phyloP scores from a whole-genome alignment of 92 coral and sea anemone species.

The Porites rus region DNA sequence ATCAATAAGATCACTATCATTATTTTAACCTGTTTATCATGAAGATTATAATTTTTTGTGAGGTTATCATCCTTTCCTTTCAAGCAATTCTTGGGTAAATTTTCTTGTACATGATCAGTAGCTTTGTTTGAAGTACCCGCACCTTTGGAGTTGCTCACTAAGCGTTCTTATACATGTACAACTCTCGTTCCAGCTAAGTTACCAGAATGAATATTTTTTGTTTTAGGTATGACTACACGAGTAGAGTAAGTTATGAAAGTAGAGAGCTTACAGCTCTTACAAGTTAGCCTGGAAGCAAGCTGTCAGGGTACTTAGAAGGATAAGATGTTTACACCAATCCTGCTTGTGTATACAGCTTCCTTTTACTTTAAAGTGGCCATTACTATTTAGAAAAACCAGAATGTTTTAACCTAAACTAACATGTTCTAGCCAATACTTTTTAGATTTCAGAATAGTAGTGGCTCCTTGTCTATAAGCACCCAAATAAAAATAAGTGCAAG shows the following conservation, averaged over 20 bases:
- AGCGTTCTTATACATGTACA: background rate
- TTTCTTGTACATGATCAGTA: background rate
- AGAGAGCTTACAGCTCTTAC: no score
- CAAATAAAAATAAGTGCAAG: background rate
- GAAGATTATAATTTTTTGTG: background rate
- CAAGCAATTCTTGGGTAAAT: background rate
- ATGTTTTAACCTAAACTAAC: no score
- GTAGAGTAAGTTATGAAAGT: background rate
- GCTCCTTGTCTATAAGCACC: background rate
- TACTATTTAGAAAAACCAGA: no score
- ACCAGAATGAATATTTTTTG: background rate
- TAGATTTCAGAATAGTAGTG: background rate
- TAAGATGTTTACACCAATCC: no score
- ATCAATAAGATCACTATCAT: background rate
- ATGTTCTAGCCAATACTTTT: no score
- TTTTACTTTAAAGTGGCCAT: no score
- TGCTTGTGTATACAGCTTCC: no score
- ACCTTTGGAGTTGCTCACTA: background rate
- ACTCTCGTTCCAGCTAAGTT: background rate
- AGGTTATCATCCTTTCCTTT: background rate
- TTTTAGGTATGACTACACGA: background rate
- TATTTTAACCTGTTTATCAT: slow-evolving; percentile 1
- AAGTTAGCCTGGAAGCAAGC: no score
- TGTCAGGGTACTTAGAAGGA: no score
- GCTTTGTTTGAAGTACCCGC: background rate